phyloP scores from a whole-genome alignment of 2,888 invertebrate species.

The Melieria omissa region DNA sequence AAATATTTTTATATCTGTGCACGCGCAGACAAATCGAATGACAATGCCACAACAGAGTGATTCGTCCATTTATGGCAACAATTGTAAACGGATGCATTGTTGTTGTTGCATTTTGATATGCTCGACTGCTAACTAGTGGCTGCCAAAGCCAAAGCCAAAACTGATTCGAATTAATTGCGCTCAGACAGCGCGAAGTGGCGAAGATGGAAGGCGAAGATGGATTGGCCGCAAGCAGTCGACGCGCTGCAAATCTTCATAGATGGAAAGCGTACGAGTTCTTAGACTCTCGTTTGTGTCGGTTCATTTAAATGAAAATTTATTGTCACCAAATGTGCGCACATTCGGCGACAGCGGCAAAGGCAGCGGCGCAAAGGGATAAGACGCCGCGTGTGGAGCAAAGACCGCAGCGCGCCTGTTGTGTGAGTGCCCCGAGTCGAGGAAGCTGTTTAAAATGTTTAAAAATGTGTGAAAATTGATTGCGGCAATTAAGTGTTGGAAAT shows the following conservation, averaged over 20 bases:
- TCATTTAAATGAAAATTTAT: constrained; percentile 40
- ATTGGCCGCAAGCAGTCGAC: background rate
- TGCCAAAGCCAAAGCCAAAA: constrained; percentile 47
- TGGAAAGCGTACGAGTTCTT: no score
- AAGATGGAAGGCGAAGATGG: background rate
- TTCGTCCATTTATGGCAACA: background rate
- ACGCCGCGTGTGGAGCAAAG: no score
- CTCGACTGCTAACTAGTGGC: constrained; percentile 20
- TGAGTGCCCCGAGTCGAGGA: background rate
- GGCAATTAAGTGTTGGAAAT: constrained; percentile 27
- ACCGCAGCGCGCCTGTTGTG: background rate
- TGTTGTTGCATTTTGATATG: no score
- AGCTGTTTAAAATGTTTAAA: background rate
- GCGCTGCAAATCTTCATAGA: background rate
- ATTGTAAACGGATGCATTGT: background rate
- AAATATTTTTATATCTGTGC: background rate
- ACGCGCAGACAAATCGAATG: background rate
- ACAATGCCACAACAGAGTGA: background rate
- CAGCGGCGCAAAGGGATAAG: background rate
- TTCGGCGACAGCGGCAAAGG: background rate
- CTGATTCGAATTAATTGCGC: constrained; percentile 29
- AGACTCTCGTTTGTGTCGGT: background rate
- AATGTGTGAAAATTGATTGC: constrained; percentile 31
- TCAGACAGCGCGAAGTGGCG: constrained; percentile 5
- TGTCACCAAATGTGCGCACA: constrained; percentile 33